Percentiles rank a stretch among this genome's conserved stretches.
Evolutionary conservation across 2,113 vertebrate genomes (phyloP).

Genomic region (Alligator mississippiensis): DNA sequence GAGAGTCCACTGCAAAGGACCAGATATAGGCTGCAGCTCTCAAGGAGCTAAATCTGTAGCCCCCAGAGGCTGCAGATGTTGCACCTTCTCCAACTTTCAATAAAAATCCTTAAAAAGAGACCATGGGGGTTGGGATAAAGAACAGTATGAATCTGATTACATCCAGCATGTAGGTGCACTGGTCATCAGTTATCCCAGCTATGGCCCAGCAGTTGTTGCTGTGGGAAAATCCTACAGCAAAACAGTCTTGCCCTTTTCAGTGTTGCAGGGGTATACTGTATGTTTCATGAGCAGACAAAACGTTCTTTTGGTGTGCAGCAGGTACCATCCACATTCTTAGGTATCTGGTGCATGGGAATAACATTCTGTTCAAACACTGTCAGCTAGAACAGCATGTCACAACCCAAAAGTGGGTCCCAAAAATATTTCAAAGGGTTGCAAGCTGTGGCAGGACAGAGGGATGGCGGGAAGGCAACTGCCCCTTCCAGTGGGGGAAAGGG

Average conservation of each 20-base stretch:
- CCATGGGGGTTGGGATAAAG: background rate
- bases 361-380: background rate
- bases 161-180: background rate
- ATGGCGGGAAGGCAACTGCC: too few relatives aligned
- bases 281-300: background rate
- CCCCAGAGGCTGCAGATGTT: background rate
- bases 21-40: too few relatives aligned
- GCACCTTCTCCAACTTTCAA: background rate
- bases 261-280: background rate
- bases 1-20: background rate
- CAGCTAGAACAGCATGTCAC: background rate
- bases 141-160: background rate
- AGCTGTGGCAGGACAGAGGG: too few relatives aligned
- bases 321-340: background rate
- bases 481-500: too few relatives aligned
- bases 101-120: background rate
- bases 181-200: background rate
- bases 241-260: background rate
- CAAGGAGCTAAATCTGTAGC: background rate
- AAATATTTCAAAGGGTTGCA: too few relatives aligned
- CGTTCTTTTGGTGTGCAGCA: background rate
- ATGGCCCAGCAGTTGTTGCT: background rate
- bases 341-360: background rate
- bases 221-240: background rate
- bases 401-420: too few relatives aligned